These are phyloP conservation scores for Lycaena phlaeas DNA, from an alignment of 2,888 invertebrate species.

Conservation along the genomic window DNA sequence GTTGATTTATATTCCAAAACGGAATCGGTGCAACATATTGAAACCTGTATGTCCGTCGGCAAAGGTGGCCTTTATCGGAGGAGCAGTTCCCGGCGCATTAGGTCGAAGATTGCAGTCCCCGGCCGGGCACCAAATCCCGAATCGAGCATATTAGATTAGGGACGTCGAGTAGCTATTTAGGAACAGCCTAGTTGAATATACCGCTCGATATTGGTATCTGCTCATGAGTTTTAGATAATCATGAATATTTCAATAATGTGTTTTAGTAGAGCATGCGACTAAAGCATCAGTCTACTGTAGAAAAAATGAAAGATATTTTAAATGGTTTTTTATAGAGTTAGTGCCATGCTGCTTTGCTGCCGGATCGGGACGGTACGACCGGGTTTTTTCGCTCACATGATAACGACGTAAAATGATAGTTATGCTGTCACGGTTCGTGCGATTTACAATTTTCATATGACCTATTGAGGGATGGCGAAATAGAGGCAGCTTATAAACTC, in stretches of 20 bases:
- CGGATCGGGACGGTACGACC: background rate
- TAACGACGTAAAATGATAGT: too few relatives aligned
- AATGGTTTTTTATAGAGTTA: too few relatives aligned
- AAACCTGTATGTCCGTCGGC: constrained; percentile 32
- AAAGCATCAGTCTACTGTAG: too few relatives aligned
- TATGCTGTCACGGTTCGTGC: too few relatives aligned
- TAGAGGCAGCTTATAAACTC: too few relatives aligned
- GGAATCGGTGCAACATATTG: constrained; percentile 29
- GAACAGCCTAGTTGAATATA: constrained; percentile 37
- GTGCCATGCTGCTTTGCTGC: too few relatives aligned
- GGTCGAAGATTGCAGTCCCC: constrained; percentile 42
- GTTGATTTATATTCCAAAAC: constrained; percentile 34
- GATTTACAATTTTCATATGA: too few relatives aligned
- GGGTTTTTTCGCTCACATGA: too few relatives aligned
- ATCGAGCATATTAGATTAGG: constrained; percentile 55
- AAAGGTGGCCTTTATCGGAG: constrained; percentile 28
- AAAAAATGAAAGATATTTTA: too few relatives aligned
- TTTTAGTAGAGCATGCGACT: too few relatives aligned
- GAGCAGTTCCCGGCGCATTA: constrained; percentile 30
- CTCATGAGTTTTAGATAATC: constrained; percentile 15
- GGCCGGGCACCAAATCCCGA: constrained; percentile 27
- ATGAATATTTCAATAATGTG: too few relatives aligned
- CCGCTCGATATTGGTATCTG: constrained; percentile 17
- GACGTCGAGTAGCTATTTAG: constrained; percentile 47
- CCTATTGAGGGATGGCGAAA: too few relatives aligned